A percentile compares a stretch with the other conserved stretches of the same genome.
phyloP scores from a whole-genome alignment of 2,888 invertebrate genomes.

The Melieria crassipennis region DNA sequence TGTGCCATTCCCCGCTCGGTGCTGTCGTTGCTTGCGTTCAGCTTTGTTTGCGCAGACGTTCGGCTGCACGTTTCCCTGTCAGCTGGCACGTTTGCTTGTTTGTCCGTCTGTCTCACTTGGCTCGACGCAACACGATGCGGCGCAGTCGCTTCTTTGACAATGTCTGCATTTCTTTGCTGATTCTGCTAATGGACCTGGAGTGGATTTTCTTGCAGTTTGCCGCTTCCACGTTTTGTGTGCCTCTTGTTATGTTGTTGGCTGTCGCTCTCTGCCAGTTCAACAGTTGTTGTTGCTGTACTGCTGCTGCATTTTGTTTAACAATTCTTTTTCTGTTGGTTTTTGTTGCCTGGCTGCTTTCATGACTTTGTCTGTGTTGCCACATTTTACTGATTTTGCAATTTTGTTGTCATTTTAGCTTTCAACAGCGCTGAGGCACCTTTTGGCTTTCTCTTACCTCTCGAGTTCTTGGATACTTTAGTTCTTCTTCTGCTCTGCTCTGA shows the following conservation, averaged over 20 bases:
- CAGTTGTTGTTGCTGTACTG: no score
- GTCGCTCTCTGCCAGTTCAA: no score
- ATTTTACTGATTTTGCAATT: not conserved
- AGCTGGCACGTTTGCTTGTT: constrained; percentile 14
- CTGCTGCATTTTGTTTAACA: not conserved
- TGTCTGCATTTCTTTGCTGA: constrained; percentile 31
- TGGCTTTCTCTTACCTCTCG: no score
- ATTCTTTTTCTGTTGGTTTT: not conserved
- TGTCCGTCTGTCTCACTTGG: not conserved
- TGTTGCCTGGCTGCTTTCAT: not conserved
- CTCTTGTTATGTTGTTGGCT: not conserved
- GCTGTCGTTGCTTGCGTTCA: not conserved
- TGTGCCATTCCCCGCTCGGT: constrained; percentile 5
- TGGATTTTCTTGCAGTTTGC: constrained; percentile 29
- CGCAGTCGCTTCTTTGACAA: not conserved
- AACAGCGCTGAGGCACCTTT: no score
- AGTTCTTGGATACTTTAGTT: no score
- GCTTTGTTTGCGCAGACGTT: not conserved
- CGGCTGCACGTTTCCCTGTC: constrained; percentile 12
- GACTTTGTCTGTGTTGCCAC: not conserved
- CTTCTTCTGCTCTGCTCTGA: constrained; percentile 6
- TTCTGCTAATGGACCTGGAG: constrained; percentile 30
- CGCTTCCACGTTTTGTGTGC: constrained; percentile 10
- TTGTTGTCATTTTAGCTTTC: no score
- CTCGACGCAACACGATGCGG: no score